Percentiles rank a stretch among this genome's conserved stretches.
phyloP scores from a whole-genome alignment of 2,113 vertebrate species.

The Gobius niger region DNA sequence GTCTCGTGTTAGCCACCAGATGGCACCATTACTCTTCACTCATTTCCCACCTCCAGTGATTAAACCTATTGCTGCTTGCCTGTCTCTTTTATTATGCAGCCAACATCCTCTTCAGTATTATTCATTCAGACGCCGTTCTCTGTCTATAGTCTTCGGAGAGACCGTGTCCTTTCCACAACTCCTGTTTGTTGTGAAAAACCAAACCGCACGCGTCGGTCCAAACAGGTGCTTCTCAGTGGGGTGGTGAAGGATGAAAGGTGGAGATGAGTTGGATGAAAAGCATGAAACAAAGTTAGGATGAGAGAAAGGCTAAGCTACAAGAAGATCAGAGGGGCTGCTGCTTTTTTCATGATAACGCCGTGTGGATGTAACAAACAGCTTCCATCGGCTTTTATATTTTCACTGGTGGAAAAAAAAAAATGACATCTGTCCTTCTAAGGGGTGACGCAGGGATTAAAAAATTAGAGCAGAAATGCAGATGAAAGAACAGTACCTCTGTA shows the following conservation, averaged over 20 bases:
- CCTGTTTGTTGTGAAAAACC: conserved; percentile 58
- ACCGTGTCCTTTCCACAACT: conserved; percentile 51
- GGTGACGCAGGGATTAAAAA: conserved; percentile 38
- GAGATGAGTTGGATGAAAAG: conserved; percentile 56
- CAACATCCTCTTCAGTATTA: conserved; percentile 61
- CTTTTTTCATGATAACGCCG: conserved; percentile 43
- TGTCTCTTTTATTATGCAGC: conserved; percentile 66
- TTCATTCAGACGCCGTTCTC: conserved; percentile 64
- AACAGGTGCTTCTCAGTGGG: conserved; percentile 70
- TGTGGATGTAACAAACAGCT: conserved; percentile 39
- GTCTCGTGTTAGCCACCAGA: conserved; percentile 57
- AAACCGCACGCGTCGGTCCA: conserved; percentile 51
- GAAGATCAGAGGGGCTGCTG: conserved; percentile 48
- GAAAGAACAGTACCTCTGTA: conserved; percentile 28
- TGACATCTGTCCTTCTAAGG: conserved; percentile 50
- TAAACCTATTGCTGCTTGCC: conserved; percentile 52
- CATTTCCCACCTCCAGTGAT: conserved; percentile 29
- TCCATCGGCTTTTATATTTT: conserved; percentile 42
- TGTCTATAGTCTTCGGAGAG: conserved; percentile 52
- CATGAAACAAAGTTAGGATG: conserved; percentile 56
- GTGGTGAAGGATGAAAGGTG: conserved; percentile 55
- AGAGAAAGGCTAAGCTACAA: conserved; percentile 54
- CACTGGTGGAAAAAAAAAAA: conserved; percentile 15
- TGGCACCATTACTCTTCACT: conserved; percentile 62
- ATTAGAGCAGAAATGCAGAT: conserved; percentile 29